A percentile compares a stretch with the other conserved stretches of the same genome.
These are phyloP conservation scores for Neodiprion fabricii DNA, from an alignment of 1,140 invertebrate genomes.

Conservation along the genomic window DNA sequence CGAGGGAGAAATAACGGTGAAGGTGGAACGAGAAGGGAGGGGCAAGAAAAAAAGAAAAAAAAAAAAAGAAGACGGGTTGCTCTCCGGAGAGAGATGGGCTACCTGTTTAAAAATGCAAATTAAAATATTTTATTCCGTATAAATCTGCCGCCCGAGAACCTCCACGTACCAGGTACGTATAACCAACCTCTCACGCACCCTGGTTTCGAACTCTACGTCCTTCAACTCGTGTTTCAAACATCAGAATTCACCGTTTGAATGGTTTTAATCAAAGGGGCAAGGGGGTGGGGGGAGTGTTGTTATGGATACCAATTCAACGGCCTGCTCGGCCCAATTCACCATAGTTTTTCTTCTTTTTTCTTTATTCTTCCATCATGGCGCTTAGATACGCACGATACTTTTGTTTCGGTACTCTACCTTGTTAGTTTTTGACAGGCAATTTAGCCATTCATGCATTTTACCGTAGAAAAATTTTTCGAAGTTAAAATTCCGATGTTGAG, in stretches of 20 bases:
- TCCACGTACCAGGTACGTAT: not conserved
- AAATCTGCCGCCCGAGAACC: slow-evolving; percentile 31
- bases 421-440: no score
- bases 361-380: no score
- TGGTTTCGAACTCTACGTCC: no score
- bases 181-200: not conserved
- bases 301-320: no score
- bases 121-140: slow-evolving; percentile 43
- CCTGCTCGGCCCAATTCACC: no score
- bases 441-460: no score
- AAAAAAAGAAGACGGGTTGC: slow-evolving; percentile 16
- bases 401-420: no score
- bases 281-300: no score
- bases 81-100: slow-evolving; percentile 1
- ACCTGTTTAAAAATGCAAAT: slow-evolving; percentile 47
- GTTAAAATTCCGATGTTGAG: no score
- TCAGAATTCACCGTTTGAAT: not conserved
- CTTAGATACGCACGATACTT: no score
- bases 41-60: slow-evolving; percentile 19
- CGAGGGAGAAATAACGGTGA: slow-evolving; percentile 19
- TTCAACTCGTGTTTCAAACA: not conserved
- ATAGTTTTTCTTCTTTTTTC: no score
- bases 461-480: no score
- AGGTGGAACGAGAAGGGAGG: slow-evolving; percentile 24
- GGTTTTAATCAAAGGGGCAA: not conserved